Evolutionary conservation across 1,140 invertebrate genomes (phyloP).

Genomic region (Drosophila orena): DNA sequence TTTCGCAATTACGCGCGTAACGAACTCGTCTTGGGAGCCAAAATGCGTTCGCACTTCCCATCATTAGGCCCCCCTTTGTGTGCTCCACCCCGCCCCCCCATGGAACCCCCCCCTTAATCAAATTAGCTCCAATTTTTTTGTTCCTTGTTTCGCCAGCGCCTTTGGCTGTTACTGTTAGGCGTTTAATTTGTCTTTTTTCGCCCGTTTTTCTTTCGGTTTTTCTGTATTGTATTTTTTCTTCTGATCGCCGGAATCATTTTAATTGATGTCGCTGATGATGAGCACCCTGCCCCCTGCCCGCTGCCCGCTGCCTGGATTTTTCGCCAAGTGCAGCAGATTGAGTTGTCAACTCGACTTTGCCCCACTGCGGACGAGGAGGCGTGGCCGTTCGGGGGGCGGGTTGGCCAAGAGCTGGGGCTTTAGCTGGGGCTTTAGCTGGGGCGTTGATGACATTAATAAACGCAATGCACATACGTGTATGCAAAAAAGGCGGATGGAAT

Average conservation of each 20-base stretch:
- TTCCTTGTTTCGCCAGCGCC: slow-evolving; percentile 20
- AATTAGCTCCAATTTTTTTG: slow-evolving; percentile 79
- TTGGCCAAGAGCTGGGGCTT: slow-evolving; percentile 1
- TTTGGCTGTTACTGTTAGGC: slow-evolving; percentile 62
- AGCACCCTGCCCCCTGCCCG: slow-evolving; percentile 27
- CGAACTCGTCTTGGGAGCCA: slow-evolving; percentile 65
- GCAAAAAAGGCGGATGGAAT: slow-evolving; percentile 51
- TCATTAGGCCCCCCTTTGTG: slow-evolving; percentile 57
- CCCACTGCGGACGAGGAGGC: slow-evolving; percentile 30
- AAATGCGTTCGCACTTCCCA: slow-evolving; percentile 75
- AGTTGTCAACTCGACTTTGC: slow-evolving; percentile 49
- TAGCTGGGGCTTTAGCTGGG: slow-evolving; percentile 24
- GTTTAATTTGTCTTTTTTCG: slow-evolving; percentile 34
- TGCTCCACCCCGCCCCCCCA: not conserved
- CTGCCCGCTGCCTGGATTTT: not conserved
- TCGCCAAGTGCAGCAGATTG: slow-evolving; percentile 23
- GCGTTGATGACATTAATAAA: slow-evolving; percentile 81
- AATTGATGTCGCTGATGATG: slow-evolving; percentile 67
- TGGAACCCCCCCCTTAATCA: slow-evolving; percentile 52
- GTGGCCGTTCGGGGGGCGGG: slow-evolving; percentile 20
- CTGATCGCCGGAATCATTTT: slow-evolving; percentile 71
- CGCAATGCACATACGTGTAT: slow-evolving; percentile 65
- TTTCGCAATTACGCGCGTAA: slow-evolving; percentile 76
- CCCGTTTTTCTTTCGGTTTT: slow-evolving; percentile 32
- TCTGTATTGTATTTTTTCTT: not conserved